Conservation (phyloP, 2,113 vertebrate genomes). For the Tupaia tana region DNA sequence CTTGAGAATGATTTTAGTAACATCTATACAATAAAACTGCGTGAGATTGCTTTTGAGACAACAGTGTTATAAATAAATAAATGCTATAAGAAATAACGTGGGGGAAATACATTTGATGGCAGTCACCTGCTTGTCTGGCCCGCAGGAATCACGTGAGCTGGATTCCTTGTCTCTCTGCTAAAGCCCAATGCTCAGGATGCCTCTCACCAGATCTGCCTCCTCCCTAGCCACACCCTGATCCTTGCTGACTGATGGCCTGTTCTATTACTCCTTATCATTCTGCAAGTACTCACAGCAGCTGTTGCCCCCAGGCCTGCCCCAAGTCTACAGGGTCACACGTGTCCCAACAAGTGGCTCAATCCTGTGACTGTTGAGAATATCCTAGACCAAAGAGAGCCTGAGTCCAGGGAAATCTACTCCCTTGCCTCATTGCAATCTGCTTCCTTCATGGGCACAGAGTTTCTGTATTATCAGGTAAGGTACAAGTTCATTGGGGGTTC, state of each 20-base stretch:
- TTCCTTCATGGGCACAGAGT: not conserved
- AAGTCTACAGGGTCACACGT: too few relatives aligned
- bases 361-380: not conserved
- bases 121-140: not conserved
- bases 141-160: not conserved
- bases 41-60: not conserved
- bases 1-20: conserved; percentile 50
- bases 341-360: not conserved
- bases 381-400: not conserved
- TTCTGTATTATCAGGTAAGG: not conserved
- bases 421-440: not conserved
- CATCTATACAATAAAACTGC: conserved; percentile 35
- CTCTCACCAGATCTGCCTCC: not conserved
- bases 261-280: not conserved
- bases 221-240: not conserved
- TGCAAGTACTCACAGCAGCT: not conserved
- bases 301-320: not conserved
- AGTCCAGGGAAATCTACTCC: not conserved
- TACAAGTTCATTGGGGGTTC: not conserved
- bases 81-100: not conserved
- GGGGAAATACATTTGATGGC: not conserved
- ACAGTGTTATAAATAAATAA: conserved; percentile 59
- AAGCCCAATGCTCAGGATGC: not conserved
- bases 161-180: not conserved
- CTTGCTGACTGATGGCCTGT: not conserved